Percentiles rank a stretch among this genome's conserved stretches.
phyloP scores from a whole-genome alignment of 2,797 vertebrate genomes.

The Trachurus trachurus region DNA sequence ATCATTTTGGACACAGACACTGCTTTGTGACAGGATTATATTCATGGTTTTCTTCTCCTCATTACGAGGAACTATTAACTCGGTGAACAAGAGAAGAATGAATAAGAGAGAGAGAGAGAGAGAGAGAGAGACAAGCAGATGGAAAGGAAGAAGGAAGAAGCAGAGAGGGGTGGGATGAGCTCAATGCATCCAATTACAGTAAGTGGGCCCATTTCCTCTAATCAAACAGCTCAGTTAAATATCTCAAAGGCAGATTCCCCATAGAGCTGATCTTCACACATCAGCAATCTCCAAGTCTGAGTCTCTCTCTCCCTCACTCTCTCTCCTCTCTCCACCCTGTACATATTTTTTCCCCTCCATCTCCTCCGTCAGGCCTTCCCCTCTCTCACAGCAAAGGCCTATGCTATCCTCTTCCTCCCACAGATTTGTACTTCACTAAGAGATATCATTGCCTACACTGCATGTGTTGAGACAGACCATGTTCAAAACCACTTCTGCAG shows the following conservation, averaged over 20 bases:
- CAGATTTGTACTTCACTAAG: background rate
- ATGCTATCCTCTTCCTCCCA: background rate
- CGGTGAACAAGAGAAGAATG: slow-evolving; percentile 34
- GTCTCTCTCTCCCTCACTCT: slow-evolving; percentile 24
- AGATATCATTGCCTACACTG: background rate
- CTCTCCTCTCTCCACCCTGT: background rate
- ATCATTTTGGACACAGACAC: slow-evolving; percentile 39
- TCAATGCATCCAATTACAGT: slow-evolving; percentile 72
- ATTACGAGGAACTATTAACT: slow-evolving; percentile 46
- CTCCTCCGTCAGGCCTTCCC: slow-evolving; percentile 13
- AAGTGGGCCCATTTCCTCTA: slow-evolving; percentile 75
- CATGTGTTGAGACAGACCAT: background rate
- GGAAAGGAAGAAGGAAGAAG: slow-evolving; percentile 52
- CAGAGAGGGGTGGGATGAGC: slow-evolving; percentile 43
- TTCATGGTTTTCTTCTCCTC: slow-evolving; percentile 35
- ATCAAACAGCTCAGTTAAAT: slow-evolving; percentile 75
- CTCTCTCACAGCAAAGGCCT: background rate
- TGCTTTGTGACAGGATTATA: slow-evolving; percentile 47
- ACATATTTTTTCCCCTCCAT: slow-evolving; percentile 1
- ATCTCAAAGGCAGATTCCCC: slow-evolving; percentile 72
- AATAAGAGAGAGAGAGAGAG: slow-evolving; percentile 22
- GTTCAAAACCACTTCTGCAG: background rate
- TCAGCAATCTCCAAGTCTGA: slow-evolving; percentile 56
- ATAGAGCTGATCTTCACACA: slow-evolving; percentile 65
- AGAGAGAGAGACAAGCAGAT: slow-evolving; percentile 44